A percentile compares a stretch with the other conserved stretches of the same genome.
Conservation (phyloP, 2,888 invertebrate genomes). For the Gordius sp. region DNA sequence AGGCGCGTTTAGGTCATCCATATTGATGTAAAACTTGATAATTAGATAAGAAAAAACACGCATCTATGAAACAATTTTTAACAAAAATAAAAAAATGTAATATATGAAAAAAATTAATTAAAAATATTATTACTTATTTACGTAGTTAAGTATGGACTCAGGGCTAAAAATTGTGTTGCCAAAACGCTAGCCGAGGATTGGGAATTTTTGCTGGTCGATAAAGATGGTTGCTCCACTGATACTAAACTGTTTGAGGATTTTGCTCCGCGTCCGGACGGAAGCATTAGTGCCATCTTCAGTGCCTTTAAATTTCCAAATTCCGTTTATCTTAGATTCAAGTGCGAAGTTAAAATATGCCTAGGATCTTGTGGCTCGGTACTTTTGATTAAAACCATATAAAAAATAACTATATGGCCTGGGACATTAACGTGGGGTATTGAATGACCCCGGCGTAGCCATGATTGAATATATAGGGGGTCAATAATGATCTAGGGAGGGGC, state of each 20-base stretch:
- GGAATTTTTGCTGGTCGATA: conserved; percentile 63
- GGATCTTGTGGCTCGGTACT: neutral
- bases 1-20: too few relatives aligned
- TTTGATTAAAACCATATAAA: too few relatives aligned
- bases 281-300: conserved; percentile 3
- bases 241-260: neutral
- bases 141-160: conserved; percentile 57
- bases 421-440: too few relatives aligned
- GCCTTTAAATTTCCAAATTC: conserved; percentile 15
- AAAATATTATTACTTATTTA: conserved; percentile 31
- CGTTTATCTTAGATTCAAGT: conserved; percentile 6
- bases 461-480: too few relatives aligned
- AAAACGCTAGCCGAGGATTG: conserved; percentile 42
- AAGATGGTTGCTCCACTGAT: conserved; percentile 33
- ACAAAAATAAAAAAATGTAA: too few relatives aligned
- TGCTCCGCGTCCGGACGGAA: neutral
- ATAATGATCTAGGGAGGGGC: too few relatives aligned
- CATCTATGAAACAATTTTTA: too few relatives aligned
- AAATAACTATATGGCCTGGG: too few relatives aligned
- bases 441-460: too few relatives aligned
- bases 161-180: conserved; percentile 67
- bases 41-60: too few relatives aligned
- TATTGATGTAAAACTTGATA: too few relatives aligned
- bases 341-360: conserved; percentile 11
- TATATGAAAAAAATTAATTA: too few relatives aligned